Percentiles rank a stretch among this genome's conserved stretches.
Evolutionary conservation across 2,888 invertebrate genomes (phyloP).

Genomic region (Theretra japonica): DNA sequence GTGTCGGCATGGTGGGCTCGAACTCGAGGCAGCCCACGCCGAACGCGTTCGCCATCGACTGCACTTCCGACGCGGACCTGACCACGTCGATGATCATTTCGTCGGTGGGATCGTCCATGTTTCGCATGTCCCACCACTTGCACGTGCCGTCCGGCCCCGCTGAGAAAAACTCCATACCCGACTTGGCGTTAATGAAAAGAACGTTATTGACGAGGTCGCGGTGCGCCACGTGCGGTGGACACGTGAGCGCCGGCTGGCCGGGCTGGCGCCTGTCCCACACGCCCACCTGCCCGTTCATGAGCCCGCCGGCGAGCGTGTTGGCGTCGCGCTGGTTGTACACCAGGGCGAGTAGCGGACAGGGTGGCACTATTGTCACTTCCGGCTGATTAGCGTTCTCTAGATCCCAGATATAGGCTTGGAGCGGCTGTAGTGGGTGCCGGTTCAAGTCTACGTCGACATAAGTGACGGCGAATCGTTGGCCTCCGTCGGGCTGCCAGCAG

Average conservation of each 20-base stretch:
- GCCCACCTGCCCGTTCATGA: conserved; percentile 87
- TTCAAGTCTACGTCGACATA: conserved; percentile 92
- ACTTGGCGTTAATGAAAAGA: conserved; percentile 95
- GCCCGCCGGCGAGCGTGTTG: conserved; percentile 87
- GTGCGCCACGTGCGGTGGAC: conserved; percentile 92
- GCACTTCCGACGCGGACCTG: conserved; percentile 78
- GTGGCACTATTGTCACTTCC: conserved; percentile 87
- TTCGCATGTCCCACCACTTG: conserved; percentile 91
- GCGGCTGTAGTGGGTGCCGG: conserved; percentile 67
- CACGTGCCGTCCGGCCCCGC: conserved; percentile 95
- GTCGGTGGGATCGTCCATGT: conserved; percentile 86
- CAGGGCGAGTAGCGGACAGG: conserved; percentile 89
- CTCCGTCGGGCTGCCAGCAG: conserved; percentile 93
- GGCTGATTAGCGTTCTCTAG: conserved; percentile 94
- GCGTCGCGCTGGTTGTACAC: conserved; percentile 94
- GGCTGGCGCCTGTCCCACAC: conserved; percentile 93
- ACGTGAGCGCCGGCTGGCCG: conserved; percentile 87
- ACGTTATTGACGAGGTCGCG: conserved; percentile 93
- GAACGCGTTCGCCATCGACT: conserved; percentile 81
- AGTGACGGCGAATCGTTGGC: conserved; percentile 90
- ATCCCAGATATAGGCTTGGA: conserved; percentile 92
- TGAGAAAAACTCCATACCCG: conserved; percentile 96
- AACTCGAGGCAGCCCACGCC: conserved; percentile 88
- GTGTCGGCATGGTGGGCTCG: conserved; percentile 89
- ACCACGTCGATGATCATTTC: conserved; percentile 87